Evolutionary conservation across 2,797 vertebrate species (phyloP).

Genomic region (Synaphobranchus kaupii): DNA sequence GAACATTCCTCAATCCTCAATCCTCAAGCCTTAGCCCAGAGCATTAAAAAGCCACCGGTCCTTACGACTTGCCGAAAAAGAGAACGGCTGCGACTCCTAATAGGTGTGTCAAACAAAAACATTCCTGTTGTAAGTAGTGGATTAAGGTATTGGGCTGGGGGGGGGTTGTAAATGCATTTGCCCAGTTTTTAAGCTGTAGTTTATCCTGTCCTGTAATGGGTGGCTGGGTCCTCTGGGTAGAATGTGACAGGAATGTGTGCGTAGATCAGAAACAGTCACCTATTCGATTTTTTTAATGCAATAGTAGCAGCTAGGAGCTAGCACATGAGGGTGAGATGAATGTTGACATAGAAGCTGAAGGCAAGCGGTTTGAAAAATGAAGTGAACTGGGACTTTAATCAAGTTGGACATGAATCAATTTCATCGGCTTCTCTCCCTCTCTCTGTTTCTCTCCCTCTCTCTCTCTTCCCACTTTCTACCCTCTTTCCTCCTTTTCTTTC

Average conservation of each 20-base stretch:
- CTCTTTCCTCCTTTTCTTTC: background rate
- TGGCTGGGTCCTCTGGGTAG: background rate
- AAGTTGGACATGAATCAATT: background rate
- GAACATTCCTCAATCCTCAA: background rate
- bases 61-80: background rate
- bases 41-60: slow-evolving; percentile 11
- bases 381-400: background rate
- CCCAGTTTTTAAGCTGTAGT: background rate
- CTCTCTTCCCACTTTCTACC: slow-evolving; percentile 24
- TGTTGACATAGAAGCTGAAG: background rate
- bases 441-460: slow-evolving; percentile 10
- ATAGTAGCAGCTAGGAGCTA: background rate
- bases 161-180: background rate
- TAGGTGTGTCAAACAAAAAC: background rate
- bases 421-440: slow-evolving; percentile 22
- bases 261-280: background rate
- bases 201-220: background rate
- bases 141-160: background rate
- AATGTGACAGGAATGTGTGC: background rate
- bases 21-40: background rate
- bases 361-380: background rate
- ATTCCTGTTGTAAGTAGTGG: slow-evolving; percentile 9
- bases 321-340: background rate
- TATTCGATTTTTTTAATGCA: background rate
- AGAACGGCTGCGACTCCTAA: background rate